Evolutionary conservation across 1,140 invertebrate genomes (phyloP), one percentile per base, ranked within the genome.

Genomic region (Sitobion miscanthi): DNA sequence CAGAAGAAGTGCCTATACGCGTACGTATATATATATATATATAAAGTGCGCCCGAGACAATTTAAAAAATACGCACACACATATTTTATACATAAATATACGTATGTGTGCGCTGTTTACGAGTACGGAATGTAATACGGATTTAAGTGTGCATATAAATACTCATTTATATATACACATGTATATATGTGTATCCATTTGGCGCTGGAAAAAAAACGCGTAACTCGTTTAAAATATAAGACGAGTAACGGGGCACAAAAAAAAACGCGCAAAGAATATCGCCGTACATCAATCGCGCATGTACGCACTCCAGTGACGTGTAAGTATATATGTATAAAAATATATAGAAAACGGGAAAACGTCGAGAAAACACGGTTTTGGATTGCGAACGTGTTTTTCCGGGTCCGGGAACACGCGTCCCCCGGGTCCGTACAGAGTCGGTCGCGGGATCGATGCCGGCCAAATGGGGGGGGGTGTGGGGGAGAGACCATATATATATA

Each of bases 131-230:
- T 52, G 85, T 87, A 47, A 88, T 52, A 35, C 86, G 45, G 86
- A 88, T 88, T 88, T 88, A 52, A 88, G 30, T 86, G 82, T 42
- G 82, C 35, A 52, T 85, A 86, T 82, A 82, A 35, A 38, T 82
- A 82, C 38, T 0, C 52, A 54, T 54, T 17, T 52, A 52, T 52
- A 52, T 52, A 52, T 17, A 52, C 17, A 7, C n/a, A 5, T n/a
- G 30, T n/a, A 5, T 69, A 5, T 69, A 9, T 86, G 42, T 47
- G 14, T 47, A 86, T 86, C 85, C 45, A 45, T 86, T 85, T 45
- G 85, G 42, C 11, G 45, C 23, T 45, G 9, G 45, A n/a, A 49
- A 86, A 86, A 47, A 47, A 47, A 54, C 49, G 17, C 14, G 45
- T 86, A 25, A 42, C 85, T 30, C 85, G 45, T 86, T 86, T 86